A percentile compares a stretch with the other conserved stretches of the same genome.
Evolutionary conservation across 1,140 invertebrate genomes (phyloP).

Genomic region (Drosophila takahashii): DNA sequence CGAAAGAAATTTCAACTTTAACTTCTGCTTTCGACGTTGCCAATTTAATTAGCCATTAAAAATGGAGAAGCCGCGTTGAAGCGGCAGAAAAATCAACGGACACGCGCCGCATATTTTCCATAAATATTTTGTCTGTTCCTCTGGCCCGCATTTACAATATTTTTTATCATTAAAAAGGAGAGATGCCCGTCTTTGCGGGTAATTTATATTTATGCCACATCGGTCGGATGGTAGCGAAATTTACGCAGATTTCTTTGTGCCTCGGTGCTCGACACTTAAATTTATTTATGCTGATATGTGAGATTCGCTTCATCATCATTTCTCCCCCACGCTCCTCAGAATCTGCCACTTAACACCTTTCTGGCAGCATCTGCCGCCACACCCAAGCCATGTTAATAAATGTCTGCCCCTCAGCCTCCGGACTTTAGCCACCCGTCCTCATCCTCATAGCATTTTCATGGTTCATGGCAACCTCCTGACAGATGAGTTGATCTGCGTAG

Average conservation of each 20-base stretch:
- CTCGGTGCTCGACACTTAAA: constrained; percentile 36
- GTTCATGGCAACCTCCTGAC: constrained; percentile 27
- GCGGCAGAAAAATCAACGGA: constrained; percentile 16
- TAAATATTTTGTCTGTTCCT: constrained; percentile 54
- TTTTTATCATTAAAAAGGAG: constrained; percentile 41
- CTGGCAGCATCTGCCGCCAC: constrained; percentile 42
- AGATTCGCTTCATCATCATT: constrained; percentile 78
- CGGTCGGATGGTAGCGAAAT: constrained; percentile 55
- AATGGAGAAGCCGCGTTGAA: constrained; percentile 25
- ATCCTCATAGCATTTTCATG: not conserved
- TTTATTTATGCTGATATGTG: constrained; percentile 62
- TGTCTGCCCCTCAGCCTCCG: constrained; percentile 19
- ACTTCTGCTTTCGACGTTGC: constrained; percentile 20
- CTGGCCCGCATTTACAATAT: constrained; percentile 20
- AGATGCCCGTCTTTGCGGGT: constrained; percentile 13
- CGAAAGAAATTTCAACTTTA: constrained; percentile 16
- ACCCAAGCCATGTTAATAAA: constrained; percentile 76
- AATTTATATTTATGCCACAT: constrained; percentile 60
- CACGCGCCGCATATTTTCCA: constrained; percentile 61
- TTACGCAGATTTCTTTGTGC: constrained; percentile 74
- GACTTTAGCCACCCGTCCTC: not conserved
- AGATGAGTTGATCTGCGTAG: constrained; percentile 61
- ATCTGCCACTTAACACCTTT: constrained; percentile 47
- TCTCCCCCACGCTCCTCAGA: constrained; percentile 24
- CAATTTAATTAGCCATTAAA: constrained; percentile 79